Evolutionary conservation across 2,113 vertebrate species (phyloP), one percentile per base, ranked within the genome.

Genomic region (Caretta caretta): DNA sequence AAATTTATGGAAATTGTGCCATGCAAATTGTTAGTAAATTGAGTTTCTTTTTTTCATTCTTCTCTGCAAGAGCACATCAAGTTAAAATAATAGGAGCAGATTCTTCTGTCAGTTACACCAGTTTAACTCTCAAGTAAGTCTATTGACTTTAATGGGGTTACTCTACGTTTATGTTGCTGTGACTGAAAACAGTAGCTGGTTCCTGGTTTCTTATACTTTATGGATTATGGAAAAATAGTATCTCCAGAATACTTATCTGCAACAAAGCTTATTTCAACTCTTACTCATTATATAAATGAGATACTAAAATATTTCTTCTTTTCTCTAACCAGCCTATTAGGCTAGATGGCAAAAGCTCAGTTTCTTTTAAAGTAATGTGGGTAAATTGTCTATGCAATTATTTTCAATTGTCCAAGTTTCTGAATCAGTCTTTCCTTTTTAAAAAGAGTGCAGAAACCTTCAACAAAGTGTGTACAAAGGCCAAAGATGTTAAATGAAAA

Each of bases 1-100:
- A 85, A 95, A 97, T 97, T 97, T 97, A 97, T 97, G 95, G 90
- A 97, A 96, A 97, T 93, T 82, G 76, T 96, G 87, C 91, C 86
- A 84, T 80, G 87, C 51, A 93, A 78, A 93, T 84, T 97, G 86
- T 96, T 96, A 89, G 93, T 90, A 97, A 98, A 96, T 94, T 65
- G 81, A 92, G 56, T 82, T 87, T 86, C 2, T 96, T 97, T 97
- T 94, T 89, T 90, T 87, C 48, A 90, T 93, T 97, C 90, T 91
- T 88, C 35, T 95, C 82, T 93, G 90, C 2, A 10, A 93, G n/a
- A 53, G 76, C n/a, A 88, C 20, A 97, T 82, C 87, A 80, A 96
- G 83, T 11, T 31, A 72, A 97, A 96, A 87, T 87, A 79, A 5
- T 85, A 75, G 62, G 69, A 82, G 81, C 80, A 83, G 25, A 94